Evolutionary conservation across 2,888 invertebrate genomes (phyloP).

Genomic region (Cyclophora punctaria): DNA sequence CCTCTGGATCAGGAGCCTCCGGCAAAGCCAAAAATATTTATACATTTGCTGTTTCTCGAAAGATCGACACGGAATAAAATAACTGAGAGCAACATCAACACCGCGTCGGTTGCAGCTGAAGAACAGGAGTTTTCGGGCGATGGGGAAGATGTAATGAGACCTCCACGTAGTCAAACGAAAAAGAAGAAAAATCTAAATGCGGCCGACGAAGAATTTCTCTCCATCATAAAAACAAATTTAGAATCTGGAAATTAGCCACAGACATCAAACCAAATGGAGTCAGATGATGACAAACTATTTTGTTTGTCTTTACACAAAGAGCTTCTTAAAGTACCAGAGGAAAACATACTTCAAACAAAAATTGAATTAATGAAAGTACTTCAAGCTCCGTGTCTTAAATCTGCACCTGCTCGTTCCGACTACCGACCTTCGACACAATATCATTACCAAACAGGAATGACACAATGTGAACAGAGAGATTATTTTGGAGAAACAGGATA

Average conservation of each 20-base stretch:
- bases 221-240: constrained; percentile 24
- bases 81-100: constrained; percentile 21
- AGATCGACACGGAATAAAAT: constrained; percentile 21
- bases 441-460: too few species aligned
- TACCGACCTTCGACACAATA: too few species aligned
- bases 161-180: constrained; percentile 22
- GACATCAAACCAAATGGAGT: constrained; percentile 20
- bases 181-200: constrained; percentile 18
- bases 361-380: constrained; percentile 26
- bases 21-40: constrained; percentile 24
- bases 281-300: constrained; percentile 31
- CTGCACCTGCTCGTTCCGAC: too few species aligned
- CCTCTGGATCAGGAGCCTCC: constrained; percentile 18
- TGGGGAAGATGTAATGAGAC: too few species aligned
- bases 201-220: constrained; percentile 22
- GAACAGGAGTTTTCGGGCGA: too few species aligned
- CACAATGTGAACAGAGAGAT: too few species aligned
- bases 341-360: constrained; percentile 24
- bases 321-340: constrained; percentile 26
- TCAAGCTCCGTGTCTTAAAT: too few species aligned
- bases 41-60: constrained; percentile 26
- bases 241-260: constrained; percentile 17
- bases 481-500: too few species aligned
- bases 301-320: constrained; percentile 27
- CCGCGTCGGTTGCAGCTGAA: constrained; percentile 20